Evolutionary conservation across 2,888 invertebrate genomes (phyloP), one percentile per base, ranked within the genome.

Genomic region (Pachymerium ferrugineum): DNA sequence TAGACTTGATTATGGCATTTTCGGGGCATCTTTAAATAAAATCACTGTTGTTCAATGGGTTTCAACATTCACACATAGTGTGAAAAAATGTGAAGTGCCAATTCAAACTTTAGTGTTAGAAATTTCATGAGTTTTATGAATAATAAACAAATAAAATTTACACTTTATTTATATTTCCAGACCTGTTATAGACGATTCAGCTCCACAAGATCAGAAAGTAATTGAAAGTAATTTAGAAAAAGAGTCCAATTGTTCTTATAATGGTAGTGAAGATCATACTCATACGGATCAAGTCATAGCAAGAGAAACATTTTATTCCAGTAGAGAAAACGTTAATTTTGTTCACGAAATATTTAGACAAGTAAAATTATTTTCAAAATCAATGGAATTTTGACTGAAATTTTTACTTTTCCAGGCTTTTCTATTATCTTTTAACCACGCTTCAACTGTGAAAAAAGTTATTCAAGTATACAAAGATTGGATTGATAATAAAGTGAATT

Each of bases 391-490:
- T 35, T 35, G 29, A 3, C 29, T 29, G 73, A 33, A 12, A n/a
- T 73, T 62, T 73, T 1, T 74, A 22, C 73, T 74, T 73, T 79
- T 79, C 28, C 79, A 83, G 82, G 94, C 95, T 33, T 93, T 97
- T 84, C 85, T 96, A 70, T 85, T 97, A 79, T 92, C 93, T 77
- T 95, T 96, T 82, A 87, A 89, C 1, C 93, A 95, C 82, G 91
- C 94, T 14, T 89, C 90, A 76, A 93, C 96, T 4, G 91, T 94
- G 76, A 86, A 94, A 69, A 89, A 92, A 79, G 93, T 95, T 54
- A 93, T 97, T 78, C 89, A 91, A 62, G 91, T 96, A 3, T 97
- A 97, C 82, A 92, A 94, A 82, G 96, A 97, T 83, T 93, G 97
- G 91, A 95, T 97, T 84, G 80, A 77, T 54, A 76, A 76, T 73